Base-by-base conservation (phyloP, 2,113 vertebrate genomes). In the Symphodus melops region DNA sequence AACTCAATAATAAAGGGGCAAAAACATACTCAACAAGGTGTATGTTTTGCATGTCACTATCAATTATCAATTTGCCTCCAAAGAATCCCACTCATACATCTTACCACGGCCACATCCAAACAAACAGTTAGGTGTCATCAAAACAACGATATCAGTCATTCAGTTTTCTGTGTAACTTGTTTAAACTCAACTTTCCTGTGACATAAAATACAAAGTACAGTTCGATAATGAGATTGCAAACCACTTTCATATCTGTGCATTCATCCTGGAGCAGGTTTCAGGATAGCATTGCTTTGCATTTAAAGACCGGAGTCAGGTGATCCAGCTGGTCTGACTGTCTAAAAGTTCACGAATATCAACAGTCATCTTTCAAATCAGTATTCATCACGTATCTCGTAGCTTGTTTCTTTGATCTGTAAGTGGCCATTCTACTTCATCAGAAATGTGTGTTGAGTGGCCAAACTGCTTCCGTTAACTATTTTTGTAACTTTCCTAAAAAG, bases 21-120 rank as follows among this genome's bases (percentile, higher is more conserved):
- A 72, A 73, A 72, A 74, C 39, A 41, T 64, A 25, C 11, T 11
- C 25, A 55, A 25, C 17, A 21, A 54, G 20, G 11, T 65, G 20
- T 33, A 48, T 48, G 14, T 19, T 48, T 48, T 19, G 16, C 6
- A 5, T 62, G 46, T 48, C 19, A 17, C 16, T 48, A 3, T 74
- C 11, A 19, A 56, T 44, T 52, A 46, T 66, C 25, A 14, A 56
- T 60, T 82, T 52, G 48, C 36, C 57, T 16, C 33, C 67, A 52
- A 1, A 1, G 48, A n/a, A 23, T 78, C 52, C 59, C 48, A 17
- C 37, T 13, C 0, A 12, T 14, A 39, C 6, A 9, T 48, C 20
- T 67, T 77, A 54, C 48, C 51, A 52, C 37, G 42, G 57, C 70
- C 48, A 64, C 69, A 44, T 58, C n/a, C 28, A 46, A 59, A 56